phyloP scores from a whole-genome alignment of 2,888 invertebrate species.

The Timema podura region DNA sequence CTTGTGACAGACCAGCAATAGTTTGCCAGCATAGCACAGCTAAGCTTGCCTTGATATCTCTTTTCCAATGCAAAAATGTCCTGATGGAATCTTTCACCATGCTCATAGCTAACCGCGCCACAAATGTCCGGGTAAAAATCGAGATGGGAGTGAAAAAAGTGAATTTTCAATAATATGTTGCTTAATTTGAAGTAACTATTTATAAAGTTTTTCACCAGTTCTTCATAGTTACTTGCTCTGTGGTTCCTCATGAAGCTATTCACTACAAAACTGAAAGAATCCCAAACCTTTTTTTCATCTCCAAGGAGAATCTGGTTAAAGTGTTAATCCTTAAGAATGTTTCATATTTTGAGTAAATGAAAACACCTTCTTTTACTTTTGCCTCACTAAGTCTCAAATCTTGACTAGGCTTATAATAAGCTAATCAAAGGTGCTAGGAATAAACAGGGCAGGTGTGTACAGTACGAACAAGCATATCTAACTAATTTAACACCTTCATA shows the following conservation, averaged over 20 bases:
- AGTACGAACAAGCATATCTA: too few relatives aligned
- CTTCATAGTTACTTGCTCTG: too few relatives aligned
- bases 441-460: too few relatives aligned
- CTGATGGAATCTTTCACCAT: slow-evolving; percentile 13
- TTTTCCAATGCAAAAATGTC: slow-evolving; percentile 19
- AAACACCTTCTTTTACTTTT: background rate
- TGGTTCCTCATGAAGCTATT: too few relatives aligned
- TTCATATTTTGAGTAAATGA: background rate
- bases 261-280: slow-evolving; percentile 9
- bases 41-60: slow-evolving; percentile 16
- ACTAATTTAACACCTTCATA: too few relatives aligned
- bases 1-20: background rate
- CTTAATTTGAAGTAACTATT: too few relatives aligned
- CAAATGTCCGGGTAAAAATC: background rate
- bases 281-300: slow-evolving; percentile 1
- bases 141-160: too few relatives aligned
- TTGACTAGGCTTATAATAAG: too few relatives aligned
- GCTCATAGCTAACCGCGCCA: slow-evolving; percentile 9
- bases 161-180: too few relatives aligned
- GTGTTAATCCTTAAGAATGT: background rate
- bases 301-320: background rate
- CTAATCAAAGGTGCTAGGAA: too few relatives aligned
- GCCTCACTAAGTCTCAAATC: slow-evolving; percentile 2
- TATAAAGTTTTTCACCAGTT: too few relatives aligned
- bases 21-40: background rate